phyloP scores from a whole-genome alignment of 1,140 invertebrate species.

The Anoplophora glabripennis region DNA sequence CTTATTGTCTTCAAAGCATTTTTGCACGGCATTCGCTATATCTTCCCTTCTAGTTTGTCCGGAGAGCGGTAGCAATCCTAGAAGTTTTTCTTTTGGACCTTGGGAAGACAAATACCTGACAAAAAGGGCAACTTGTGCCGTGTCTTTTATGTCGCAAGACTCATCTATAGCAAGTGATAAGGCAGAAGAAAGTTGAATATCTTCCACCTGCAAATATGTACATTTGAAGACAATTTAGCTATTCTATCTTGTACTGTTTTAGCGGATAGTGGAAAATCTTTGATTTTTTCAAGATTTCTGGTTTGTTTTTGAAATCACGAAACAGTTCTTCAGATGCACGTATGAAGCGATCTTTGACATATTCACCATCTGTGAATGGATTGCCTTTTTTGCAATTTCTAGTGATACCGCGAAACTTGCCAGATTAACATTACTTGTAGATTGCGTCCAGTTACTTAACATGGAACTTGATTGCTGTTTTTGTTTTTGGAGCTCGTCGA shows the following conservation, averaged over 20 bases:
- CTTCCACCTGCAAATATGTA: constrained; percentile 35
- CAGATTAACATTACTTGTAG: constrained; percentile 39
- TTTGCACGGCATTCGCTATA: constrained; percentile 38
- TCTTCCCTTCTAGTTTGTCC: constrained; percentile 38
- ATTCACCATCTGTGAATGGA: constrained; percentile 43
- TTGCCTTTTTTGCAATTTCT: constrained; percentile 41
- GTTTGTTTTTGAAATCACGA: constrained; percentile 43
- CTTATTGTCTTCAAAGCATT: constrained; percentile 34
- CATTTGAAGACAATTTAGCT: constrained; percentile 40
- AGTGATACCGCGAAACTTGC: constrained; percentile 34
- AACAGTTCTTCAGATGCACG: constrained; percentile 32
- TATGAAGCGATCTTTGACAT: constrained; percentile 37
- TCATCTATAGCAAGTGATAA: constrained; percentile 40
- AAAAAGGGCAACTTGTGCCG: constrained; percentile 41
- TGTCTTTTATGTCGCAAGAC: constrained; percentile 40
- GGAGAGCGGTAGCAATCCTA: constrained; percentile 34
- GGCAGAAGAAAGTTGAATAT: constrained; percentile 30
- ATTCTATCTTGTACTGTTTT: constrained; percentile 41
- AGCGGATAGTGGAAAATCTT: constrained; percentile 37
- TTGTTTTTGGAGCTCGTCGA: constrained; percentile 38
- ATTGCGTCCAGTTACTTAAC: constrained; percentile 42
- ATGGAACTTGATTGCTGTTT: constrained; percentile 30
- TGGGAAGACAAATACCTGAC: constrained; percentile 25
- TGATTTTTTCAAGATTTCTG: constrained; percentile 39
- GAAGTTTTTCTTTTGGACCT: constrained; percentile 37